phyloP scores from a whole-genome alignment of 2,888 invertebrate genomes.

The Ophion slaviceki region DNA sequence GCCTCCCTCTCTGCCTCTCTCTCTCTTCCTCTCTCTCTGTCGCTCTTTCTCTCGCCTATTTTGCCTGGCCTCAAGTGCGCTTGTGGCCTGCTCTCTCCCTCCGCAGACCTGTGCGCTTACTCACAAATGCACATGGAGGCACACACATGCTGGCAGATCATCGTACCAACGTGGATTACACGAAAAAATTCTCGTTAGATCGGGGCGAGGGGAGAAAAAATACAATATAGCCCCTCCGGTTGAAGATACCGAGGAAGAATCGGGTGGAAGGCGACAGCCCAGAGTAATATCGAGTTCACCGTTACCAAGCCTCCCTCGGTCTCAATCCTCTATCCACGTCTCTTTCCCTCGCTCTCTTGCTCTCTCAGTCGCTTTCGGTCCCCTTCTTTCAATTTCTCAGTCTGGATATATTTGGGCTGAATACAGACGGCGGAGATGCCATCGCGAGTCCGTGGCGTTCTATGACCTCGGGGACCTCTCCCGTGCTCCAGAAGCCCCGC shows the following conservation, averaged over 20 bases:
- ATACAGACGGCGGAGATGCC: constrained; percentile 38
- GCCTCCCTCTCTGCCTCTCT: constrained; percentile 63
- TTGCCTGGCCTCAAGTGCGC: constrained; percentile 39
- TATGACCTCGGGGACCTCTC: constrained; percentile 59
- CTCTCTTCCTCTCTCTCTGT: constrained; percentile 7
- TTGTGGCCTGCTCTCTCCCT: constrained; percentile 50
- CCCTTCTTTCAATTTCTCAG: constrained; percentile 27
- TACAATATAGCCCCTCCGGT: constrained; percentile 34
- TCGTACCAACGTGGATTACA: constrained; percentile 24
- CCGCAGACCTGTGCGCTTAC: constrained; percentile 12
- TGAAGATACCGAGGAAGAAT: constrained; percentile 61
- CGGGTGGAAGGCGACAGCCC: constrained; percentile 38
- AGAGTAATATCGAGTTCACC: constrained; percentile 53
- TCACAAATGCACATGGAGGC: constrained; percentile 13
- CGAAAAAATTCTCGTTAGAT: constrained; percentile 46
- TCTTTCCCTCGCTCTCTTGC: constrained; percentile 12
- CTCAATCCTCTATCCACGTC: constrained; percentile 22
- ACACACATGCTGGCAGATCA: neutral
- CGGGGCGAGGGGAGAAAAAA: constrained; percentile 22
- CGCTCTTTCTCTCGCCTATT: constrained; percentile 1
- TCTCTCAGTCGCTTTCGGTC: neutral
- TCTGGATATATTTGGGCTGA: constrained; percentile 60
- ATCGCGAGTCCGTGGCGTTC: constrained; percentile 35
- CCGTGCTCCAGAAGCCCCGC: constrained; percentile 52
- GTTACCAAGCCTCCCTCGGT: constrained; percentile 56